phyloP scores from a whole-genome alignment of 1,140 invertebrate genomes.

The Scaptomyza hsui region DNA sequence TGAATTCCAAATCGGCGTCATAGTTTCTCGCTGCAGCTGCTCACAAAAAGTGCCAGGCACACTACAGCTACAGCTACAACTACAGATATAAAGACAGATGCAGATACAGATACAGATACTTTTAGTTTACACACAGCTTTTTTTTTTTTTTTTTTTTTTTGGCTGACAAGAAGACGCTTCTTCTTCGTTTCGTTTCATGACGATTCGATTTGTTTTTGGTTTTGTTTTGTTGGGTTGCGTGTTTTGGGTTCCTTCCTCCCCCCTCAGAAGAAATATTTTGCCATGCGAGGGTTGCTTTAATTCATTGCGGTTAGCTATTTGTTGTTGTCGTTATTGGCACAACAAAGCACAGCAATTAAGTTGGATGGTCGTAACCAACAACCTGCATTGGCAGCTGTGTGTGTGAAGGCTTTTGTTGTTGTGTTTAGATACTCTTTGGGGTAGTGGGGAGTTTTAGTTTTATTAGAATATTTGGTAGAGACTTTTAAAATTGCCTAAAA shows the following conservation, averaged over 20 bases:
- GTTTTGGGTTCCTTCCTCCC: slow-evolving; percentile 45
- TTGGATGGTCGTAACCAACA: slow-evolving; percentile 52
- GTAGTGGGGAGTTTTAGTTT: neutral
- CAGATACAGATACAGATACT: slow-evolving; percentile 8
- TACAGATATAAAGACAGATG: neutral
- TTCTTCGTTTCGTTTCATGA: slow-evolving; percentile 22
- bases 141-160: neutral
- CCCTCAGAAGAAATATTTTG: slow-evolving; percentile 15
- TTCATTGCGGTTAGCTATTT: slow-evolving; percentile 44
- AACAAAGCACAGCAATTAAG: slow-evolving; percentile 75
- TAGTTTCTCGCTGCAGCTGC: slow-evolving; percentile 32
- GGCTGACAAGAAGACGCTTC: neutral
- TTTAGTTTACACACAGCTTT: slow-evolving; percentile 12
- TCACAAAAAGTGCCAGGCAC: slow-evolving; percentile 13
- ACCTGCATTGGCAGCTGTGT: slow-evolving; percentile 52
- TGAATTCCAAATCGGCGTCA: slow-evolving; percentile 1
- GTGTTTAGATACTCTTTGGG: slow-evolving; percentile 11
- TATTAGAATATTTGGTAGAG: slow-evolving; percentile 7
- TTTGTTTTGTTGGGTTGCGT: slow-evolving; percentile 49
- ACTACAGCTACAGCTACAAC: slow-evolving; percentile 4
- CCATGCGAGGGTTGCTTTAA: slow-evolving; percentile 60
- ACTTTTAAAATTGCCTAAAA: neutral
- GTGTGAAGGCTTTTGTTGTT: slow-evolving; percentile 27
- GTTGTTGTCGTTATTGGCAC: slow-evolving; percentile 65
- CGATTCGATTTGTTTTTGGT: slow-evolving; percentile 23